Conservation (phyloP, 2,113 vertebrate species). For the Podiceps cristatus region DNA sequence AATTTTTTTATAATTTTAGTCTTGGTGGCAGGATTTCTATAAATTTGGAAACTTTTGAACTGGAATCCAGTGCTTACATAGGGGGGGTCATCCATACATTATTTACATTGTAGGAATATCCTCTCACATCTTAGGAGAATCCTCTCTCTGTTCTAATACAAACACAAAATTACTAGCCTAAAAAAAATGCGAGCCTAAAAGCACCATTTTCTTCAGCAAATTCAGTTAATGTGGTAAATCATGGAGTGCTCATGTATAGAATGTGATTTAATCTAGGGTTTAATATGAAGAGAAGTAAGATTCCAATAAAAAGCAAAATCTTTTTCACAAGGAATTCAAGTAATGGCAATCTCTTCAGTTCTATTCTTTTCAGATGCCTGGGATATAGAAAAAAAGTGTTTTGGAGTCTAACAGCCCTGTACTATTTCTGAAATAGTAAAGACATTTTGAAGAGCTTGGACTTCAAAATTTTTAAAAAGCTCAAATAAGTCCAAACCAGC, state of each 20-base stretch:
- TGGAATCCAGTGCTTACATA: background rate
- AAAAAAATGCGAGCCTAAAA: background rate
- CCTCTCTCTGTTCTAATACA: background rate
- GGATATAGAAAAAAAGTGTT: background rate
- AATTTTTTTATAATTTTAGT: background rate
- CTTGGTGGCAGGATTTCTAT: background rate
- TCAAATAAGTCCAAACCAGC: background rate
- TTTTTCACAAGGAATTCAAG: background rate
- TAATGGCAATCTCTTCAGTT: background rate
- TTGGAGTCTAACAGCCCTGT: background rate
- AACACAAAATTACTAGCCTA: background rate
- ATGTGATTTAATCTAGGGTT: background rate
- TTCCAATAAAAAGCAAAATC: background rate
- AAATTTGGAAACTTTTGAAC: background rate
- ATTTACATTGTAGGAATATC: background rate
- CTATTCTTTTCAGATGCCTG: background rate
- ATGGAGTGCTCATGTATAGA: rapidly evolving
- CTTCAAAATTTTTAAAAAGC: background rate
- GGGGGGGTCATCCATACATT: background rate
- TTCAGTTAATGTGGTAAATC: background rate
- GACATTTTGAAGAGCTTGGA: background rate
- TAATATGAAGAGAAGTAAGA: background rate
- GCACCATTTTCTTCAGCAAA: background rate
- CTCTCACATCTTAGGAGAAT: background rate
- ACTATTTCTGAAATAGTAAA: background rate